phyloP scores from a whole-genome alignment of 2,888 invertebrate genomes.

The Argynnis bischoffii region DNA sequence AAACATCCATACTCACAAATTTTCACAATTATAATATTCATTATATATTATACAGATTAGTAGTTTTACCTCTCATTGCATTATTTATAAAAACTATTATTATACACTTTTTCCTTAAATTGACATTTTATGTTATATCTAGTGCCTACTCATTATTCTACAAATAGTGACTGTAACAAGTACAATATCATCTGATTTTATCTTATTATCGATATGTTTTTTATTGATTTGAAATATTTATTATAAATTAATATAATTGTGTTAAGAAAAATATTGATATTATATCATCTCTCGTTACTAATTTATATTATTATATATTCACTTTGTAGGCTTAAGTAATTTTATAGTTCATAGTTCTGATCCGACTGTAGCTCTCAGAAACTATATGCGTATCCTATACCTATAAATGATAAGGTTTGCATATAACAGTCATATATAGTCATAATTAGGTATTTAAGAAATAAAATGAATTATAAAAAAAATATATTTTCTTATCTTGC shows the following conservation, averaged over 20 bases:
- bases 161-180: too few species aligned
- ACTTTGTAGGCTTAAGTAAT: constrained; percentile 32
- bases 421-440: too few species aligned
- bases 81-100: constrained; percentile 3
- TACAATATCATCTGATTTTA: too few species aligned
- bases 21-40: too few species aligned
- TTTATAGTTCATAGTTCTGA: constrained; percentile 27
- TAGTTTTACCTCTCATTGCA: neutral
- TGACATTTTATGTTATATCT: neutral
- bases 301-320: constrained; percentile 34
- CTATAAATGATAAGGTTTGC: too few species aligned
- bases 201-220: too few species aligned
- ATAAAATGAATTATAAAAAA: too few species aligned
- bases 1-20: too few species aligned
- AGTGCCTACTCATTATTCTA: neutral
- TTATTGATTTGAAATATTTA: too few species aligned
- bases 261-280: constrained; percentile 30
- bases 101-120: neutral
- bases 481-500: too few species aligned
- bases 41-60: too few species aligned
- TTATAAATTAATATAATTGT: neutral
- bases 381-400: neutral
- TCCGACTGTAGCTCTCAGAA: constrained; percentile 26
- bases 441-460: too few species aligned
- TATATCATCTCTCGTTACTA: constrained; percentile 35